Base-by-base conservation (phyloP, 2,797 vertebrate species). In the Enteromius mattozi region DNA sequence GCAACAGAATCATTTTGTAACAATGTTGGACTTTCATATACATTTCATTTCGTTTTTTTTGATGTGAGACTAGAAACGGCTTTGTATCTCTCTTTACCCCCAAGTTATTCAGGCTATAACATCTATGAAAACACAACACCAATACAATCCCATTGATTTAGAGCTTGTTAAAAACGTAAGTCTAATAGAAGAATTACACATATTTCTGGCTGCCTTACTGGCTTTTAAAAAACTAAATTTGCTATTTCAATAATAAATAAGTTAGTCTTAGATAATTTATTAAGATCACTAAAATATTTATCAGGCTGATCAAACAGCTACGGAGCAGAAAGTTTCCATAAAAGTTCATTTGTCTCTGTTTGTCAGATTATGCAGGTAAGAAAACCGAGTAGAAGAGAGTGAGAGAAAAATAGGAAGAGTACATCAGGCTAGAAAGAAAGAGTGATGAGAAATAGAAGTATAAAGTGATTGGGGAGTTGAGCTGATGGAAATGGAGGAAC, bases 391-490 rank as follows among this genome's bases (percentile, higher is more conserved):
- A 63, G 59, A 66, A 45, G 14, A 21, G 37, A 19, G 8, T 13
- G 21, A 56, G 78, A 40, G 30, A 75, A 21, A 85, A 66, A 80
- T 63, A 56, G 83, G 35, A 42, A 40, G 49, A 63, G 71, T 72
- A 47, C n/a, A 72, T 49, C 21, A 66, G 19, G 6, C 16, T 30
- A 72, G 40, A 71, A 61, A 78, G 66, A 49, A 59, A 72, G 75
- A 74, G 54, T 21, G 30, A 51, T 80, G 83, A 66, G 69, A 59
- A 74, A 85, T 42, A 51, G 49, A 42, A 35, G 71, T 76, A 54
- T 81, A 81, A 85, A 81, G 70, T 59, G 72, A 81, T 81, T 85
- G 61, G 84, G 78, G 71, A 85, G 47, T 69, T 75, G 56, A 75
- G 27, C 30, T 72, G 80, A 81, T 79, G 66, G 83, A 65, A 63